Evolutionary conservation across 1,140 invertebrate species (phyloP), one percentile per base, ranked within the genome.

Genomic region (Metopolophium dirhodum): DNA sequence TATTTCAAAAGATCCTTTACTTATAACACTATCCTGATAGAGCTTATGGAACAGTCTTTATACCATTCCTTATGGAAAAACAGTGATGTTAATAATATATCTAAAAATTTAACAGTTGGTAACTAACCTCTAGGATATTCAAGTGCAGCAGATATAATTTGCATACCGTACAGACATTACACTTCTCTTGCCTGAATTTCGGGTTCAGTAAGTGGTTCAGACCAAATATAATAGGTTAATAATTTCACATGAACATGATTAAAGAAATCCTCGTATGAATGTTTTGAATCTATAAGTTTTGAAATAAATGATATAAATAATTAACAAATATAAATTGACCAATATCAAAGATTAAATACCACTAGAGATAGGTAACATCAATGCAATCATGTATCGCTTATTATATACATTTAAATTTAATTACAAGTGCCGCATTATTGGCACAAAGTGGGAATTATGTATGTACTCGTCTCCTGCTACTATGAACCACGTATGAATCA

Each of bases 61-160:
- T 37, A 92, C 49, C 91, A 92, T 92, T 11, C 91, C 91, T 92
- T 37, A 37, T 91, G 9, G 20, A 41, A 83, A 77, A 41, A 91
- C 18, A 87, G 8, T n/a, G 11, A 35, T 49, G 20, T 49, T n/a
- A 87, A 35, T 83, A 83, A 41, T 41, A 41, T 4, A 23, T 20
- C 30, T n/a, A 49, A 87, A 37, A 37, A 41, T 22, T 22, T 0
- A 57, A 41, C 6, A 14, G 14, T 61, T 51, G 8, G 3, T 4
- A 83, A 92, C 22, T 85, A 7, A 92, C 91, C 77, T 83, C 45
- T 49, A 37, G 91, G 91, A 30, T 92, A 35, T 83, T 92, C 49
- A 41, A 92, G 47, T 30, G 77, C 47, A 37, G 91, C 91, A 41
- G 91, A 92, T 49, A 92, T 92, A 23, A 92, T 51, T 51, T 92